phyloP scores from a whole-genome alignment of 2,797 vertebrate species.

The Leptodactylus fallax region DNA sequence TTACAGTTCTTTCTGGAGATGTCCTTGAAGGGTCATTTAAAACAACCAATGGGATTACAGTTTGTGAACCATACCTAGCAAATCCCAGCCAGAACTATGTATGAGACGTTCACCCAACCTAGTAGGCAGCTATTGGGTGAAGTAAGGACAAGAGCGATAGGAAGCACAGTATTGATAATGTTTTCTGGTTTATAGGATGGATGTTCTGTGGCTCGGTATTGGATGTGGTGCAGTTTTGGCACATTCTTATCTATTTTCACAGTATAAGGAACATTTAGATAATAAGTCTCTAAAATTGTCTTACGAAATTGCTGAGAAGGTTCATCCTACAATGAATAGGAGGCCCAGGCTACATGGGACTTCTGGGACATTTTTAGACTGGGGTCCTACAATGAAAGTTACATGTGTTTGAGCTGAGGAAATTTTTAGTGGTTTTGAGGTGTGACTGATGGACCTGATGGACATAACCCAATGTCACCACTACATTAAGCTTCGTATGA shows the following conservation, averaged over 20 bases:
- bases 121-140: not conserved
- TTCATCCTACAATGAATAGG: not conserved
- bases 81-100: not conserved
- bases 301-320: not conserved
- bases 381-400: not conserved
- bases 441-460: not conserved
- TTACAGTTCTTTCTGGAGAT: not conserved
- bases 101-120: not conserved
- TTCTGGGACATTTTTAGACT: not conserved
- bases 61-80: not conserved
- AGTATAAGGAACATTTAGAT: slow-evolving; percentile 23
- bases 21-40: not conserved
- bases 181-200: not conserved
- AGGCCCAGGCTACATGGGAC: not conserved
- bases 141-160: not conserved
- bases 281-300: slow-evolving; percentile 20
- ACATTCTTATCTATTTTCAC: slow-evolving; percentile 23
- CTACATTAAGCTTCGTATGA: not conserved
- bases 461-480: not conserved
- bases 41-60: not conserved
- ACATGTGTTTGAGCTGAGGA: not conserved
- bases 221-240: not conserved
- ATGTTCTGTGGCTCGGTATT: not conserved
- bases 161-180: not conserved
- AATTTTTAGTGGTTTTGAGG: not conserved